Evolutionary conservation across 2,797 vertebrate species (phyloP).

Genomic region (Leptatherina wallacei): DNA sequence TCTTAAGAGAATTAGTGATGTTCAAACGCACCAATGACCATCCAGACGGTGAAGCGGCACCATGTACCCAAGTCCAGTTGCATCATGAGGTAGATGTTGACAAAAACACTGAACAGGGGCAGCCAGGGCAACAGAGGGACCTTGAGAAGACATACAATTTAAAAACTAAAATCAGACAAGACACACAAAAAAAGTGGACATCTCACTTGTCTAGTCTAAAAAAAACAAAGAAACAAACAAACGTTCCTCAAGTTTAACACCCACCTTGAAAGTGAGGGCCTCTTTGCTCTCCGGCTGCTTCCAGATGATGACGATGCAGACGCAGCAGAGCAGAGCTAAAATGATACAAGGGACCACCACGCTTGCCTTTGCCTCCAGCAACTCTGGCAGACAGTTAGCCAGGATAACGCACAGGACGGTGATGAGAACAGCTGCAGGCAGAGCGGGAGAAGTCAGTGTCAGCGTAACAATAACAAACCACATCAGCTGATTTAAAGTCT

Average conservation of each 20-base stretch:
- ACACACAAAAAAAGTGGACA: not conserved
- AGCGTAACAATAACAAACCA: not conserved
- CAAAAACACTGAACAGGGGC: slow-evolving; percentile 91
- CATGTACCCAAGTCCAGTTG: slow-evolving; percentile 90
- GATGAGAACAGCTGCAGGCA: slow-evolving; percentile 83
- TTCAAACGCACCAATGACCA: slow-evolving; percentile 84
- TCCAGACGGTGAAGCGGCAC: slow-evolving; percentile 90
- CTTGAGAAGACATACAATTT: slow-evolving; percentile 68
- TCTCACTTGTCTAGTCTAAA: not conserved
- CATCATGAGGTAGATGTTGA: slow-evolving; percentile 98
- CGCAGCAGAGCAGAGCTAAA: slow-evolving; percentile 73
- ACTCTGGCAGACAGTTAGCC: slow-evolving; percentile 55
- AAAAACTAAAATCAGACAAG: not conserved
- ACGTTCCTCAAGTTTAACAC: not conserved
- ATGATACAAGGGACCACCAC: slow-evolving; percentile 74
- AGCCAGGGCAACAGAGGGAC: slow-evolving; percentile 92
- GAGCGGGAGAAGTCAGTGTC: not conserved
- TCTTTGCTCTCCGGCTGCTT: slow-evolving; percentile 91
- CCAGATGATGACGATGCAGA: slow-evolving; percentile 85
- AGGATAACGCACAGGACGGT: slow-evolving; percentile 86
- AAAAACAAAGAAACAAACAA: not conserved
- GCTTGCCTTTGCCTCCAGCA: slow-evolving; percentile 56
- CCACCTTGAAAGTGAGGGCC: slow-evolving; percentile 92
- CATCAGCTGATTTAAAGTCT: not conserved
- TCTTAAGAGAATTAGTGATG: not conserved